Percentiles rank a stretch among this genome's conserved stretches.
Evolutionary conservation across 2,797 vertebrate genomes (phyloP).

Genomic region (Phaenicophaeus curvirostris): DNA sequence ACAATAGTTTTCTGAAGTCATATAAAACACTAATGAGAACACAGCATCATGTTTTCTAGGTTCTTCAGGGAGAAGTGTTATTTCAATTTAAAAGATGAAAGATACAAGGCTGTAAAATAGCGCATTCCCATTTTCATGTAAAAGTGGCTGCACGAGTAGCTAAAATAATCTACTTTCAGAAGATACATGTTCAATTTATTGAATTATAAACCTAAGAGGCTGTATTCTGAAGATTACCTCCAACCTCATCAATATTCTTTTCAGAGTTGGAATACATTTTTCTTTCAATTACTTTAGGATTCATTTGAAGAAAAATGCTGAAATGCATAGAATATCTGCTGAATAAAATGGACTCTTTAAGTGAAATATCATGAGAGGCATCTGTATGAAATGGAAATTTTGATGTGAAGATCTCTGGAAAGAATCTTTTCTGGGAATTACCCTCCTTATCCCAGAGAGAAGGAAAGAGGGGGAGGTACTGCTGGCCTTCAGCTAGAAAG

Average conservation of each 20-base stretch:
- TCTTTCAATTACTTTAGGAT: constrained; percentile 17
- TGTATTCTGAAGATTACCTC: constrained; percentile 27
- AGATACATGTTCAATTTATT: background rate
- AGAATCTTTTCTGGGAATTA: background rate
- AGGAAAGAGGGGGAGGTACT: background rate
- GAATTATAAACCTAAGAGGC: constrained; percentile 14
- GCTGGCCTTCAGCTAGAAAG: background rate
- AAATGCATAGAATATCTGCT: background rate
- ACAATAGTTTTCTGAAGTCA: background rate
- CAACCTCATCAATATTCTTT: constrained; percentile 43
- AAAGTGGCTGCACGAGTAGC: background rate
- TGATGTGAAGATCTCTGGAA: background rate
- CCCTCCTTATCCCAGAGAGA: background rate
- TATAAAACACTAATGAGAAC: background rate
- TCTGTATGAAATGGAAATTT: background rate
- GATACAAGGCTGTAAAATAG: background rate
- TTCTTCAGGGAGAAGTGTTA: background rate
- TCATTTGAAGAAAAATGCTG: background rate
- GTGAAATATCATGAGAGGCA: background rate
- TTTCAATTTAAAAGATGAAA: constrained; percentile 20
- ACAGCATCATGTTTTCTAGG: background rate
- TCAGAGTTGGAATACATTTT: background rate
- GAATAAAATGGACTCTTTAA: background rate
- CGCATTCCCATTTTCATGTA: background rate
- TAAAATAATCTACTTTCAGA: constrained; percentile 23